phyloP scores from a whole-genome alignment of 1,140 invertebrate genomes.

The Penaeus japonicus region DNA sequence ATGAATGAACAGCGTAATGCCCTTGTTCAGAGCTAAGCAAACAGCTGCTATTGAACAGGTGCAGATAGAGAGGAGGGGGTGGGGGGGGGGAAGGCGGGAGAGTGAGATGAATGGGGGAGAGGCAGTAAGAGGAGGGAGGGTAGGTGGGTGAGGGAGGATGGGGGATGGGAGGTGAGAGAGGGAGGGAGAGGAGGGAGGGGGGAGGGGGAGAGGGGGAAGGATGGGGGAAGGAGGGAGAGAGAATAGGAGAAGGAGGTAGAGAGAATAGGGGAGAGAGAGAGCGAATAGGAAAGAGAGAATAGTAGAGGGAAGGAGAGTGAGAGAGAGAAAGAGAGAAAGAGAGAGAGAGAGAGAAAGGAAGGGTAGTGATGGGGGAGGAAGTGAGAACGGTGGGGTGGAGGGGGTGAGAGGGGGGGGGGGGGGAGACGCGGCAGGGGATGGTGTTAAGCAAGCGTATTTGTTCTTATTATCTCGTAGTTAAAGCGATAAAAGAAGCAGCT shows the following conservation, averaged over 20 bases:
- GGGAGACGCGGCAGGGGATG: too few relatives aligned
- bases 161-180: background rate
- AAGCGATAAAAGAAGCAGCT: too few relatives aligned
- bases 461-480: too few relatives aligned
- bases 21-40: background rate
- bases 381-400: background rate
- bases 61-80: conserved; percentile 32
- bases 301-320: background rate
- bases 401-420: too few relatives aligned
- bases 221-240: too few relatives aligned
- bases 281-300: background rate
- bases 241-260: background rate
- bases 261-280: background rate
- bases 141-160: background rate
- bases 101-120: background rate
- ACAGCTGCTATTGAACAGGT: conserved; percentile 23
- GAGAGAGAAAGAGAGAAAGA: background rate
- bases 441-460: too few relatives aligned
- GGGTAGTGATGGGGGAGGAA: background rate
- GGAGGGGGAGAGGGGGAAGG: background rate
- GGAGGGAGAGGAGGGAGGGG: background rate
- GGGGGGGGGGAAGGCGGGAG: background rate
- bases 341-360: background rate
- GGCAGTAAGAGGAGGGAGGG: too few relatives aligned
- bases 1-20: background rate